Evolutionary conservation across 2,113 vertebrate genomes (phyloP), one percentile per base, ranked within the genome.

Genomic region (Panurus biarmicus): DNA sequence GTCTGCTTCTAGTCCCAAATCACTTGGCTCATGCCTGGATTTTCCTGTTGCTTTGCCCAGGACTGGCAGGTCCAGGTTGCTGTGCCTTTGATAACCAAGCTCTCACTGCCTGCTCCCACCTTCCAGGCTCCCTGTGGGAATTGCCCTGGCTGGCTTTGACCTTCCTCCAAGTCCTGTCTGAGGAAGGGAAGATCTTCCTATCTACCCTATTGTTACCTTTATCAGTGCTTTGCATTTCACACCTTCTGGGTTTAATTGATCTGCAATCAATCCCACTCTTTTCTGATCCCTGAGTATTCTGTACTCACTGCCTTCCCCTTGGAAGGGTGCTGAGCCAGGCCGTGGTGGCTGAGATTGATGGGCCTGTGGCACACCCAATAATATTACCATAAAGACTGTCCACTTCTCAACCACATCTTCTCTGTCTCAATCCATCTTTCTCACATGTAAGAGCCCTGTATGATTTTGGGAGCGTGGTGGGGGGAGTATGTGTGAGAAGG

Each of bases 361-460:
- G 50, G 19, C 40, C 38, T 87, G 33, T 73, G 38, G 81, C 77
- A 51, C 67, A 66, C 71, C 54, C 78, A 54, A 3, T 91, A 87
- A 82, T 89, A 62, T 76, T 72, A 10, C 33, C 36, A 18, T 66
- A 87, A 90, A 82, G 45, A 58, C 23, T 8, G 8, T 54, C 35
- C 40, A 26, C 53, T 40, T 89, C 78, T 62, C 66, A 69, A 16
- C 45, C 48, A 61, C 38, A 12, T 94, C 66, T 89, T 53, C 64
- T 89, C 61, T 92, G 29, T 57, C 45, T 93, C 58, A 60, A 87
- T 95, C 91, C 28, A 89, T 92, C 90, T 93, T 92, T 78, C 65
- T 92, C 42, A 33, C 25, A 65, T 91, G 47, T 69, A 36, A 61
- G 70, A 93, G 48, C n/a, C 62, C 23, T 61, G 36, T 6, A 14